Percentiles rank a stretch among this genome's conserved stretches.
Conservation (phyloP, 2,113 vertebrate genomes). For the Puma concolor region DNA sequence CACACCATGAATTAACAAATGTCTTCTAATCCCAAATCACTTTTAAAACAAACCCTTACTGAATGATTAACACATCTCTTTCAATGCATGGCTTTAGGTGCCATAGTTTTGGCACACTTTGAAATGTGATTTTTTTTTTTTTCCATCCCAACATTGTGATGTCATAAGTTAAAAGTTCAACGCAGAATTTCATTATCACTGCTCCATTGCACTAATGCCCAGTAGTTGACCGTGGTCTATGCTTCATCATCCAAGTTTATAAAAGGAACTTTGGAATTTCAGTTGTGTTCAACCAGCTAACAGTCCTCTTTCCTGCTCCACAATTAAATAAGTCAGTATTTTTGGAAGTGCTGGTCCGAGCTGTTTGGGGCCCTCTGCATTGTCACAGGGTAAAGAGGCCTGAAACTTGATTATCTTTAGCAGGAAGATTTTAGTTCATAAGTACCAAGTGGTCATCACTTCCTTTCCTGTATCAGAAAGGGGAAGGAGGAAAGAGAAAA, state of each 20-base stretch:
- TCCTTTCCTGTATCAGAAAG: constrained; percentile 76
- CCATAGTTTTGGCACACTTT: not conserved
- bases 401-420: not conserved
- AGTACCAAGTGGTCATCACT: constrained; percentile 85
- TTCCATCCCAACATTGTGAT: not conserved
- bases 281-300: constrained; percentile 24
- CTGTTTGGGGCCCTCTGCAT: not conserved
- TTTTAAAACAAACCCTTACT: constrained; percentile 1
- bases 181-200: not conserved
- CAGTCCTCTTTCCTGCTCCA: not conserved
- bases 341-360: not conserved
- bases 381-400: not conserved
- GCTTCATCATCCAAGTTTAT: constrained; percentile 64
- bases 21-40: not conserved
- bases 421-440: constrained; percentile 77
- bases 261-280: constrained; percentile 51
- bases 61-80: constrained; percentile 8
- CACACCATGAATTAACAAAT: not conserved
- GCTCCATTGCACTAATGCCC: not conserved
- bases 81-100: not conserved
- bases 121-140: constrained; percentile 1
- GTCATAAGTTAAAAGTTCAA: constrained; percentile 35
- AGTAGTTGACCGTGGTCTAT: not conserved
- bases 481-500: not conserved
- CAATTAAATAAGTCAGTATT: not conserved